Evolutionary conservation across 1,140 invertebrate species (phyloP).

Genomic region (Diuraphis noxia): DNA sequence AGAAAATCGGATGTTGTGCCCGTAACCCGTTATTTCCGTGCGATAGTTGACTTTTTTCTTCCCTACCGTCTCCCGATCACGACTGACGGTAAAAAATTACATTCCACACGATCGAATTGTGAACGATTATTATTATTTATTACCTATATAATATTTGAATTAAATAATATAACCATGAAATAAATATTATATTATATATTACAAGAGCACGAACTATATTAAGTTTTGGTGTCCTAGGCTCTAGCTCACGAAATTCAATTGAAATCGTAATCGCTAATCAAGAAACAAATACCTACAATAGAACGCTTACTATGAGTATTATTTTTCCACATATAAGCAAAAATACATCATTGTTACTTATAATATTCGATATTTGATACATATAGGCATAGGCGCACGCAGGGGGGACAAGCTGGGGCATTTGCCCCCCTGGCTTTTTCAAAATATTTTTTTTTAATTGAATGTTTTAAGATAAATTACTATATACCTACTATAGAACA

Average conservation of each 20-base stretch:
- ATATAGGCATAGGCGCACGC: too few relatives aligned
- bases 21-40: constrained; percentile 41
- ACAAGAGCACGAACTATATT: neutral
- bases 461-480: too few relatives aligned
- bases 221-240: neutral
- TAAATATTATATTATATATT: neutral
- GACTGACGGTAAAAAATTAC: neutral
- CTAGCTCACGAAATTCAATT: neutral
- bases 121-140: neutral
- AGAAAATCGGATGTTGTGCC: constrained; percentile 53
- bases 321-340: neutral
- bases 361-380: neutral
- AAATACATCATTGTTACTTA: neutral
- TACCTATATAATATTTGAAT: neutral
- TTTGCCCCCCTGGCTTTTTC: too few relatives aligned
- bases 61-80: neutral
- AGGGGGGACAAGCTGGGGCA: too few relatives aligned
- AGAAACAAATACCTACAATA: neutral
- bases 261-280: too few relatives aligned
- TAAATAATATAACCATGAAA: neutral
- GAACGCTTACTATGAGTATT: neutral
- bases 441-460: too few relatives aligned
- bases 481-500: too few relatives aligned
- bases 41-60: constrained; percentile 13
- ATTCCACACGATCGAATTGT: neutral